Conservation (phyloP, 1,140 invertebrate genomes). For the Spodoptera litura region DNA sequence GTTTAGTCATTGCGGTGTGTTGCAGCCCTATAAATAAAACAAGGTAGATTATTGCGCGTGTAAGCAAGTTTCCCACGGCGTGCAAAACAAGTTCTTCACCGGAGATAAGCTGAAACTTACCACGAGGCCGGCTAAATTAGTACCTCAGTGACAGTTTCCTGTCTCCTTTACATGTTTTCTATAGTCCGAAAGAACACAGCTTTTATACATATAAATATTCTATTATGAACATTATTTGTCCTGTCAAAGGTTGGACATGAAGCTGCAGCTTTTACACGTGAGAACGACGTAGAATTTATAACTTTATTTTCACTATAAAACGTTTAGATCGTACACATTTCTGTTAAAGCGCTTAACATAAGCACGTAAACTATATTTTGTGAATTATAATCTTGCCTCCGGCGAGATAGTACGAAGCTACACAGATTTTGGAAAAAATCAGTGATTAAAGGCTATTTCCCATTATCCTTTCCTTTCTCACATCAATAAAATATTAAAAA, state of each 20-base stretch:
- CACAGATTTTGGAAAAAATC: too few species aligned
- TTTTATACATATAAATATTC: slow-evolving; percentile 6
- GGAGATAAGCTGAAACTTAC: slow-evolving; percentile 79
- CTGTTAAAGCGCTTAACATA: too few species aligned
- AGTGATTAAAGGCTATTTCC: too few species aligned
- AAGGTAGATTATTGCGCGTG: slow-evolving; percentile 75
- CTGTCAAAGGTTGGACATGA: background rate
- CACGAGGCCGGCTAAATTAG: slow-evolving; percentile 78
- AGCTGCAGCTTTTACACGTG: background rate
- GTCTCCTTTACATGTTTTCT: slow-evolving; percentile 60
- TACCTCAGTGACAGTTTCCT: slow-evolving; percentile 80
- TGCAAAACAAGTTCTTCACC: slow-evolving; percentile 77
- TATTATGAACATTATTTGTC: slow-evolving; percentile 1
- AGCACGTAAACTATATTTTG: too few species aligned
- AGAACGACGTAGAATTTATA: background rate
- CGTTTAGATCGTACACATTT: too few species aligned
- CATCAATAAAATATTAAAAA: too few species aligned
- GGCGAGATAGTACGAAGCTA: too few species aligned
- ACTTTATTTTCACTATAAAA: too few species aligned
- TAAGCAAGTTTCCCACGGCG: slow-evolving; percentile 79
- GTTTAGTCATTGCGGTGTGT: slow-evolving; percentile 33
- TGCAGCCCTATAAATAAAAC: slow-evolving; percentile 77
- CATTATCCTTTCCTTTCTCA: too few species aligned
- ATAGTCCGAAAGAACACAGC: slow-evolving; percentile 49
- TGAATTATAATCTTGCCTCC: too few species aligned